Evolutionary conservation across 2,797 vertebrate genomes (phyloP).

Genomic region (Trematomus bernacchii): DNA sequence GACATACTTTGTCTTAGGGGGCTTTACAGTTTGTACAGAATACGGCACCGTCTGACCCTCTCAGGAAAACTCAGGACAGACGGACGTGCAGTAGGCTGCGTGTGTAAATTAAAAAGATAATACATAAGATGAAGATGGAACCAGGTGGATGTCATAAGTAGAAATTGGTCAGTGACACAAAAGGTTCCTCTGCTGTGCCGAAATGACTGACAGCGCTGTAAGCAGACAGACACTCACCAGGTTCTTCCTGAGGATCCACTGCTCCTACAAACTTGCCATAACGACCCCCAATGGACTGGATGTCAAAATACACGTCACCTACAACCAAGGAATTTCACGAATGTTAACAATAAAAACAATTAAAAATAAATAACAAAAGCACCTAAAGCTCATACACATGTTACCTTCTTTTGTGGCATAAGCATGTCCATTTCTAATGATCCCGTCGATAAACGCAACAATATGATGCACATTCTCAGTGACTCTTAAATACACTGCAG

Average conservation of each 20-base stretch:
- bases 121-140: no score
- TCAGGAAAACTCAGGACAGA: no score
- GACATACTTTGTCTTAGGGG: no score
- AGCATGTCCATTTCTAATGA: slow-evolving; percentile 89
- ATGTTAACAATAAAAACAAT: neutral
- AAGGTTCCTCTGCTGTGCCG: neutral
- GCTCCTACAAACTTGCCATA: slow-evolving; percentile 88
- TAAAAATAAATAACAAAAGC: fast-evolving
- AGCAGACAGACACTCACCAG: slow-evolving; percentile 80
- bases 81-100: no score
- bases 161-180: no score
- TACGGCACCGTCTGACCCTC: no score
- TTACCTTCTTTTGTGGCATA: slow-evolving; percentile 90
- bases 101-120: no score
- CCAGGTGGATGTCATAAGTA: no score
- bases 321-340: slow-evolving; percentile 26
- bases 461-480: slow-evolving; percentile 95
- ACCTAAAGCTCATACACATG: neutral
- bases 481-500: slow-evolving; percentile 91
- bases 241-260: slow-evolving; percentile 72
- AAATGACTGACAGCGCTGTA: neutral
- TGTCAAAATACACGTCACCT: slow-evolving; percentile 97
- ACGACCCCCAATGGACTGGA: slow-evolving; percentile 87
- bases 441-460: slow-evolving; percentile 89
- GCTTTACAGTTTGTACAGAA: no score